Evolutionary conservation across 2,888 invertebrate species (phyloP).

Genomic region (Oconnorella tubifera): DNA sequence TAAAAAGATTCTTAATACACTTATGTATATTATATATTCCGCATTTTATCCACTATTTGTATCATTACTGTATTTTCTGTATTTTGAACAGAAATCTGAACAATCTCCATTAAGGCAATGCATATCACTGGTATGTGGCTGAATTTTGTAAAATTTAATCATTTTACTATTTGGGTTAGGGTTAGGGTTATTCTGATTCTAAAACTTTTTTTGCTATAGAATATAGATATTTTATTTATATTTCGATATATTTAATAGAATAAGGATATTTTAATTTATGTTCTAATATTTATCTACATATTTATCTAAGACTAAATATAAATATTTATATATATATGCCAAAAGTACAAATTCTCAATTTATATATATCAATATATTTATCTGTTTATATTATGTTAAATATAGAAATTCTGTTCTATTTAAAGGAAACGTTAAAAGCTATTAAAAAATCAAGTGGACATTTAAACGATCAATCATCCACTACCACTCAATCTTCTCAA

Average conservation of each 20-base stretch:
- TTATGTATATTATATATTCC: neutral
- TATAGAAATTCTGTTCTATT: neutral
- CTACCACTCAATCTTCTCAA: too few relatives aligned
- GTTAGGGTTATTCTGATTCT: too few relatives aligned
- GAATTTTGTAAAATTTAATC: neutral
- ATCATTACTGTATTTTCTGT: neutral
- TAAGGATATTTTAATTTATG: neutral
- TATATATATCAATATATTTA: neutral
- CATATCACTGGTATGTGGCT: conserved; percentile 30
- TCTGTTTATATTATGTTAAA: neutral
- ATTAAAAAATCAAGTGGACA: conserved; percentile 20
- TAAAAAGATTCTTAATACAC: too few relatives aligned
- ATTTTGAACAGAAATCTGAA: neutral
- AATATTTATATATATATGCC: neutral
- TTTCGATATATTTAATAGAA: neutral
- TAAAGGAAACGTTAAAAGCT: conserved; percentile 31
- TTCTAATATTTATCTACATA: neutral
- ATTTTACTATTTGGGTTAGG: neutral
- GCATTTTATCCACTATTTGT: neutral
- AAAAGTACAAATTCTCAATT: neutral
- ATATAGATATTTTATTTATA: neutral
- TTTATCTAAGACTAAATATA: neutral
- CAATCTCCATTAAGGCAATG: conserved; percentile 28
- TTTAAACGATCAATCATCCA: neutral
- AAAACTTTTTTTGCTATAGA: neutral